These are phyloP conservation scores for Willowsia nigromaculata DNA, from an alignment of 2,888 invertebrate species.

Conservation along the genomic window DNA sequence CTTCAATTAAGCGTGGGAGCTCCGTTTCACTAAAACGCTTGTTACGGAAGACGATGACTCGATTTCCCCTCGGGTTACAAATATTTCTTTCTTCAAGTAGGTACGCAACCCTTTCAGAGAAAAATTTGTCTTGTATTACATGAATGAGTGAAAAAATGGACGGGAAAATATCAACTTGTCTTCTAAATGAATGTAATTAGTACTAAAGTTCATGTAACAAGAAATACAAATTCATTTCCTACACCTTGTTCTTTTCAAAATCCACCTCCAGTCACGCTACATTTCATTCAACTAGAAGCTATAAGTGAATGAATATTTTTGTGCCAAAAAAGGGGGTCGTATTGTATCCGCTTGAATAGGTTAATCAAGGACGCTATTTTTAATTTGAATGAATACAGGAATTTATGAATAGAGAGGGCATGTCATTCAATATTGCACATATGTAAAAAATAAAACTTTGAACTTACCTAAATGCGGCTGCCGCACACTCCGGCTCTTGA, in stretches of 20 bases:
- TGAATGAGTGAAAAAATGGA: neutral
- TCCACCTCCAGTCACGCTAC: conserved; percentile 60
- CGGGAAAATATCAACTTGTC: conserved; percentile 36
- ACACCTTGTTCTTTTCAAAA: neutral
- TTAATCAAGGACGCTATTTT: conserved; percentile 53
- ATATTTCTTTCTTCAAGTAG: neutral
- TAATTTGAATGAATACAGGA: conserved; percentile 20
- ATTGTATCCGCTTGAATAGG: conserved; percentile 41
- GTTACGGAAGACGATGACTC: conserved; percentile 13
- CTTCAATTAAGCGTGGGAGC: conserved; percentile 65
- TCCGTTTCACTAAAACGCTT: neutral
- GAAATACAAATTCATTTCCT: conserved; percentile 15
- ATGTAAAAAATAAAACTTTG: neutral
- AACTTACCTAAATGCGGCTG: conserved; percentile 89
- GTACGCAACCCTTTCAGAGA: neutral
- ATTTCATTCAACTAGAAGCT: neutral
- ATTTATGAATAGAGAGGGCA: conserved; percentile 36
- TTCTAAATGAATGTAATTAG: neutral
- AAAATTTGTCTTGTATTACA: neutral
- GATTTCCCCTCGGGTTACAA: neutral
- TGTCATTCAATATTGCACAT: neutral
- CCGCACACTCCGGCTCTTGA: conserved; percentile 87
- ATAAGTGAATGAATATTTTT: neutral
- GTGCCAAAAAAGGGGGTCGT: conserved; percentile 43
- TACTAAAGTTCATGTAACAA: neutral